Conservation (phyloP, 2,797 vertebrate species). For the Lagocephalus sceleratus region DNA sequence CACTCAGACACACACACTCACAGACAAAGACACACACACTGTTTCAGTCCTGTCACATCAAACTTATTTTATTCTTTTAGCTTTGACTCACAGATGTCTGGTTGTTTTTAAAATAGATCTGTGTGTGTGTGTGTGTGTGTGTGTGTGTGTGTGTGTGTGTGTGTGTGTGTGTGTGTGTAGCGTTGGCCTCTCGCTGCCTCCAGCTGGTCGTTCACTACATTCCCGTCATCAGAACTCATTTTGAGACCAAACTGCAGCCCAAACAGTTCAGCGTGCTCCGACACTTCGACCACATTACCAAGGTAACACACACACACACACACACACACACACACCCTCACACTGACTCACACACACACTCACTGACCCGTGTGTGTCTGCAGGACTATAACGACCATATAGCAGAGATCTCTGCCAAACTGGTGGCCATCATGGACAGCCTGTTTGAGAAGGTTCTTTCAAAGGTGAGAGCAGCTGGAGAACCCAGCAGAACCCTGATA, state of each 20-base stretch:
- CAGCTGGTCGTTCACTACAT: constrained; percentile 97
- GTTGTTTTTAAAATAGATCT: neutral
- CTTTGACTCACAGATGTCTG: too few relatives aligned
- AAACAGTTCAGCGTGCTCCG: constrained; percentile 93
- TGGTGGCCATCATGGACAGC: constrained; percentile 98
- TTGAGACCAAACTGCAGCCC: constrained; percentile 90
- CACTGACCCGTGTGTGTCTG: constrained; percentile 13
- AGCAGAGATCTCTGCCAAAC: constrained; percentile 92
- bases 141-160: constrained; percentile 13
- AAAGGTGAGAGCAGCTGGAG: constrained; percentile 75
- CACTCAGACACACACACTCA: too few relatives aligned
- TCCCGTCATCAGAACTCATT: constrained; percentile 91
- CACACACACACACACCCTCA: neutral
- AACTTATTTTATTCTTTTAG: too few relatives aligned
- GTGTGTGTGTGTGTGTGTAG: constrained; percentile 62
- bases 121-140: too few relatives aligned
- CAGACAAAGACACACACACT: too few relatives aligned
- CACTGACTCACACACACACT: neutral
- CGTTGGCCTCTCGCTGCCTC: constrained; percentile 92
- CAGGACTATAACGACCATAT: constrained; percentile 98
- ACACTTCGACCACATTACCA: constrained; percentile 97
- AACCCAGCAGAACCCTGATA: neutral
- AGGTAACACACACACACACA: constrained; percentile 75
- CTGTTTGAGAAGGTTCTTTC: constrained; percentile 94
- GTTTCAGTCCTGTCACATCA: too few relatives aligned